Base-by-base conservation (phyloP, 2,888 invertebrate genomes). In the Eremobia ochroleuca region DNA sequence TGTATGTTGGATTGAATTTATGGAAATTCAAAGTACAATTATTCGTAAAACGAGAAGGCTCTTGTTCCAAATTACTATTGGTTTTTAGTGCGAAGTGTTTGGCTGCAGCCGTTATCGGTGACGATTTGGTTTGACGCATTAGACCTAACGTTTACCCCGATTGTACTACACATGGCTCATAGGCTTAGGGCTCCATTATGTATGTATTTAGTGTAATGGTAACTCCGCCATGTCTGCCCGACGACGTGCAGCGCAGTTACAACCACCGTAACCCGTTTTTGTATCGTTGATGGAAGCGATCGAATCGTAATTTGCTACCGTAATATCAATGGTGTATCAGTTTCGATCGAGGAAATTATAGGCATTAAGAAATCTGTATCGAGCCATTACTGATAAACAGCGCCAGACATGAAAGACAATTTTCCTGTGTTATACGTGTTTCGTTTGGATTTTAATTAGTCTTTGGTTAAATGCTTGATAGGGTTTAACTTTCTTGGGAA, bases 301-400 rank as follows among this genome's bases (percentile, higher is more conserved):
- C 88, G 67, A 80, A 73, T 80, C 77, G 88, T 83, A 89, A 90
- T 89, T 91, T 87, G 89, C 90, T 88, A 88, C 89, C 87, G 88
- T 87, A 88, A 83, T 86, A 84, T 85, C 88, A 87, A 86, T 86
- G 80, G 78, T 76, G 71, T 86, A 79, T 86, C 84, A 69, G 73
- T 72, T 76, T 85, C 65, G 74, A 85, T 79, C 87, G 77, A 75
- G 49, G 25, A 82, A 86, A 86, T 86, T 83, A 81, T 85, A 74
- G 76, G 68, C 71, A 76, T 79, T 77, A 73, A 75, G 85, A 64
- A 67, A 76, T 82, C 70, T 59, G 71, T 83, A 82, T 73, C 71
- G 58, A 76, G 40, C 34, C 64, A 83, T 82, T 82, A 86, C 68
- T 68, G 83, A 71, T 76, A 82, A 76, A 34, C 37, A 74, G 59